Base-by-base conservation (phyloP, 2,797 vertebrate genomes). In the Urosaurus nigricauda region DNA sequence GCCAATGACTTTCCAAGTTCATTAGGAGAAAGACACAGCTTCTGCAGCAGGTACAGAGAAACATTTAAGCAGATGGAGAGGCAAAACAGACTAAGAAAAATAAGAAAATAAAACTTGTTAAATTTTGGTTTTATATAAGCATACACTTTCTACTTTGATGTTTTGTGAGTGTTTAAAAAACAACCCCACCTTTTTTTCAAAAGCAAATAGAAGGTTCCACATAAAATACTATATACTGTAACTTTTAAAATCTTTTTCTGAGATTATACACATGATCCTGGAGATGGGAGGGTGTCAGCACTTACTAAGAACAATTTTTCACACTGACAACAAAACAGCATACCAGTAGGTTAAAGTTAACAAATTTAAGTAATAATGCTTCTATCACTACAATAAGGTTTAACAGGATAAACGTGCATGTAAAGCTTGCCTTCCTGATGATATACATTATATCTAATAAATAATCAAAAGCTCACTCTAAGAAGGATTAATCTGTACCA, bases 401-500 rank as follows among this genome's bases (percentile, higher is more conserved):
- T 5, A 29, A 0, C n/a, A 88, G 70, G 84, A 78, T 79, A 8
- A 86, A 51, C 11, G 79, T 21, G n/a, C 83, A 78, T 77, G 26
- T 4, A 78, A 87, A 88, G 85, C 79, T 92, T 79, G 29, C 78
- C 83, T 85, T 87, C 47, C 11, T 89, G 47, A 87, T 91, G 84
- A 70, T 75, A 83, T 87, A 13, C 0, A 73, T 86, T 77, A 87
- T 73, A 40, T 5, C 32, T 83, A 63, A 35, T 32, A 74, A 60
- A 29, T 70, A 84, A 91, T 82, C 19, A 65, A 88, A 86, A 53
- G 35, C 89, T 3, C 68, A 77, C 86, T 79, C 40, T 16, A 73
- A 86, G 89, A 87, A 19, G 70, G 73, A 81, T 94, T 93, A 91
- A 84, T 32, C 91, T 89, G 79, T 91, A 87, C 71, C 87, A 83